Evolutionary conservation across 2,888 invertebrate species (phyloP).

Genomic region (Orthosia gracilis): DNA sequence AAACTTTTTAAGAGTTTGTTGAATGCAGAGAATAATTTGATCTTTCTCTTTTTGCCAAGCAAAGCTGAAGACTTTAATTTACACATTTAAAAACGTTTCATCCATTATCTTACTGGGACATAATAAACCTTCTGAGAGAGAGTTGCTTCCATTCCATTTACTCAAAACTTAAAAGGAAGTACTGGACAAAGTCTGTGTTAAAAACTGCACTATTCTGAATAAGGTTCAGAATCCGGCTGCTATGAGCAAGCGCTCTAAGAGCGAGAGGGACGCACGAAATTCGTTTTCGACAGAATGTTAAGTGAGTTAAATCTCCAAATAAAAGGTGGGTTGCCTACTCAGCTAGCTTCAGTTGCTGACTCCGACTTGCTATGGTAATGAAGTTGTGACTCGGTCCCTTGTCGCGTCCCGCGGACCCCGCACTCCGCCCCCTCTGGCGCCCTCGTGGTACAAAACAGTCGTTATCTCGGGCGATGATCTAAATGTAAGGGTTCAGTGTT

Average conservation of each 20-base stretch:
- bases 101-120: slow-evolving; percentile 24
- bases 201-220: slow-evolving; percentile 50
- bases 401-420: slow-evolving; percentile 51
- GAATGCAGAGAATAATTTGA: neutral
- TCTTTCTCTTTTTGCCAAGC: neutral
- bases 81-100: slow-evolving; percentile 13
- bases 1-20: neutral
- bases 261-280: slow-evolving; percentile 78
- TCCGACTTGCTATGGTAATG: slow-evolving; percentile 82
- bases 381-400: slow-evolving; percentile 74
- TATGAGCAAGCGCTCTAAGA: slow-evolving; percentile 57
- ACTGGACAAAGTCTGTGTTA: slow-evolving; percentile 31
- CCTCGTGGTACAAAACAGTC: slow-evolving; percentile 72
- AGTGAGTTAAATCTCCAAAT: slow-evolving; percentile 89
- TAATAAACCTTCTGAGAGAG: slow-evolving; percentile 21
- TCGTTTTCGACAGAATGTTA: slow-evolving; percentile 85
- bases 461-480: slow-evolving; percentile 85
- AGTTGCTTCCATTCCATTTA: slow-evolving; percentile 34
- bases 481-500: slow-evolving; percentile 78
- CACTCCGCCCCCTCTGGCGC: slow-evolving; percentile 49
- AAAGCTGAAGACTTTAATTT: slow-evolving; percentile 9
- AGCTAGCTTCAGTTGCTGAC: slow-evolving; percentile 76
- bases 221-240: slow-evolving; percentile 45
- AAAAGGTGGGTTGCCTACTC: slow-evolving; percentile 87
- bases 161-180: slow-evolving; percentile 36